These are phyloP conservation scores for Brachynemurus nebulosus DNA, from an alignment of 2,888 invertebrate genomes.

Conservation along the genomic window DNA sequence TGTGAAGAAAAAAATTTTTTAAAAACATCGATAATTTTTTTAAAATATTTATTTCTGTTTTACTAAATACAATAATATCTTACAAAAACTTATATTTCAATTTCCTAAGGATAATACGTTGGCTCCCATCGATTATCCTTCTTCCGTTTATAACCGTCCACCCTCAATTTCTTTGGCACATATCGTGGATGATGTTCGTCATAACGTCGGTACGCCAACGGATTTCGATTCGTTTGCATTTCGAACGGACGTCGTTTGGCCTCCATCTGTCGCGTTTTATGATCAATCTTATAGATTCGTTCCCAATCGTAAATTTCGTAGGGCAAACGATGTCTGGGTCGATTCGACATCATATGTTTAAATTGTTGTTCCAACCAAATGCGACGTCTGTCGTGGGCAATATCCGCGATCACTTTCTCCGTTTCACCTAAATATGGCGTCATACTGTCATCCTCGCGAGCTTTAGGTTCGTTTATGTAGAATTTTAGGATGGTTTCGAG, in stretches of 20 bases:
- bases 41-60: no score
- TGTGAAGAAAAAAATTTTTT: no score
- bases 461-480: constrained; percentile 54
- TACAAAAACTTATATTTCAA: background rate
- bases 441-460: constrained; percentile 44
- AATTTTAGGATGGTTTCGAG: constrained; percentile 58
- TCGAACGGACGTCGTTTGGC: constrained; percentile 58
- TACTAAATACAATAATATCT: no score
- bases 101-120: constrained; percentile 8
- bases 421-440: constrained; percentile 57
- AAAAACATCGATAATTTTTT: no score
- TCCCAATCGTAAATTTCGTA: constrained; percentile 75
- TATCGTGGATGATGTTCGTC: constrained; percentile 53
- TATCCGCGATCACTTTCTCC: constrained; percentile 47
- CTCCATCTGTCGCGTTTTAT: constrained; percentile 54
- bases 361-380: constrained; percentile 54
- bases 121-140: constrained; percentile 3
- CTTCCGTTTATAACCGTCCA: constrained; percentile 24
- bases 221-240: constrained; percentile 36
- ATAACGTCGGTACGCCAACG: constrained; percentile 41
- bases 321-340: constrained; percentile 36
- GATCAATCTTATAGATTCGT: constrained; percentile 60
- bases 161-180: constrained; percentile 52
- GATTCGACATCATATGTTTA: constrained; percentile 54
- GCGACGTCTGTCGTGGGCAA: constrained; percentile 51